Percentiles rank a stretch among this genome's conserved stretches.
Conservation (phyloP, 2,797 vertebrate genomes). For the Rhincodon typus region DNA sequence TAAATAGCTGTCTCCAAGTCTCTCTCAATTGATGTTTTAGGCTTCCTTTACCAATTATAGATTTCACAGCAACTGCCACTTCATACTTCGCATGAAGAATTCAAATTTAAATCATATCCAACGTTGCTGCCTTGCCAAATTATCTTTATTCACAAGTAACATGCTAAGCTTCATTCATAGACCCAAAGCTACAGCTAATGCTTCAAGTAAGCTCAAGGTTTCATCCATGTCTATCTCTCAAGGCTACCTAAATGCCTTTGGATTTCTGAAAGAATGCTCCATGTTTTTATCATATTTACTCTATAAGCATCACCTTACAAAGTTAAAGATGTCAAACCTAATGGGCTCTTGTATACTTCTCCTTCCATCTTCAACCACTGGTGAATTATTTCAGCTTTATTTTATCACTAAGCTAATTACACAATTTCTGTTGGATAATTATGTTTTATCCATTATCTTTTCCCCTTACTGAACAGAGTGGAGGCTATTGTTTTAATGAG, state of each 20-base stretch:
- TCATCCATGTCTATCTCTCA: background rate
- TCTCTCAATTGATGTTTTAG: background rate
- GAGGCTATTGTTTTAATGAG: background rate
- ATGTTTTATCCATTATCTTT: background rate
- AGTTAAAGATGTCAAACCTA: background rate
- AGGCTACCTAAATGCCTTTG: background rate
- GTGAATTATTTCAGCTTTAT: background rate
- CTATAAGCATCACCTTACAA: background rate
- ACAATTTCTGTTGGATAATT: background rate
- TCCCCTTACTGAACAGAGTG: background rate
- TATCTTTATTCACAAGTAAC: background rate
- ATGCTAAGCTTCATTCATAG: conserved; percentile 12
- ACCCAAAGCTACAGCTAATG: background rate
- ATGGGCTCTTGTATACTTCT: background rate
- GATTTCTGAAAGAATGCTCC: conserved; percentile 2
- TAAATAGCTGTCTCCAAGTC: background rate
- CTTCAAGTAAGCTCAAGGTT: background rate
- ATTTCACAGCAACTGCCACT: background rate
- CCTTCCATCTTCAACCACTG: background rate
- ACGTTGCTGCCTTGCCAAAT: background rate
- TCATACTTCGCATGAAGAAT: background rate
- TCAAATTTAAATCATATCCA: conserved; percentile 3
- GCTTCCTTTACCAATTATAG: background rate
- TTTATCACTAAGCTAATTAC: background rate
- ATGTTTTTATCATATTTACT: background rate